Conservation (phyloP, 2,113 vertebrate species). For the Heptranchias perlo region DNA sequence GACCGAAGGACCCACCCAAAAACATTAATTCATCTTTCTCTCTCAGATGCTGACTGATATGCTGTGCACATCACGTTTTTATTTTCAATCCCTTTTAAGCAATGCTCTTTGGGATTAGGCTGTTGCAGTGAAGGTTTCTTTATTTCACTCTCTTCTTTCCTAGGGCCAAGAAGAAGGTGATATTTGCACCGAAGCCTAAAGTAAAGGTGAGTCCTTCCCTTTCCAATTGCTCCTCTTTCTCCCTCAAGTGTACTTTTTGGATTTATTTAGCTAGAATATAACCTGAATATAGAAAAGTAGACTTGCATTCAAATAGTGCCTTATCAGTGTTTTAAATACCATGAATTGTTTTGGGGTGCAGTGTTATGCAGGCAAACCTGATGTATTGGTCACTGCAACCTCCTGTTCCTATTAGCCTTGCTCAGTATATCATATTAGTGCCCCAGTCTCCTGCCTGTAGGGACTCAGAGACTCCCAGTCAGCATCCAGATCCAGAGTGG, state of each 20-base stretch:
- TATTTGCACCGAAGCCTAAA: conserved; percentile 80
- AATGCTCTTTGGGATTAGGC: neutral
- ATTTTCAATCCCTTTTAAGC: neutral
- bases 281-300: neutral
- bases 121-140: neutral
- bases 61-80: neutral
- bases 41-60: neutral
- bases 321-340: neutral
- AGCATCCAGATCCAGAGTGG: neutral
- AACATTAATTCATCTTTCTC: neutral
- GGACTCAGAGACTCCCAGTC: too few relatives aligned
- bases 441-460: too few relatives aligned
- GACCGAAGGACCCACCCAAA: neutral
- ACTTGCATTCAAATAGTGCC: neutral
- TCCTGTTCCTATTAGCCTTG: neutral
- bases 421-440: neutral
- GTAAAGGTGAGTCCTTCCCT: conserved; percentile 66
- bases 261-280: neutral
- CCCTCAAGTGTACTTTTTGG: neutral
- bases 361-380: neutral
- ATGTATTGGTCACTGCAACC: too few relatives aligned
- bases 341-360: neutral
- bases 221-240: neutral
- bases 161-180: conserved; percentile 90
- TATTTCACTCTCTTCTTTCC: conserved; percentile 33